Base-by-base conservation (phyloP, 2,113 vertebrate species). In the Tachysurus vachellii region DNA sequence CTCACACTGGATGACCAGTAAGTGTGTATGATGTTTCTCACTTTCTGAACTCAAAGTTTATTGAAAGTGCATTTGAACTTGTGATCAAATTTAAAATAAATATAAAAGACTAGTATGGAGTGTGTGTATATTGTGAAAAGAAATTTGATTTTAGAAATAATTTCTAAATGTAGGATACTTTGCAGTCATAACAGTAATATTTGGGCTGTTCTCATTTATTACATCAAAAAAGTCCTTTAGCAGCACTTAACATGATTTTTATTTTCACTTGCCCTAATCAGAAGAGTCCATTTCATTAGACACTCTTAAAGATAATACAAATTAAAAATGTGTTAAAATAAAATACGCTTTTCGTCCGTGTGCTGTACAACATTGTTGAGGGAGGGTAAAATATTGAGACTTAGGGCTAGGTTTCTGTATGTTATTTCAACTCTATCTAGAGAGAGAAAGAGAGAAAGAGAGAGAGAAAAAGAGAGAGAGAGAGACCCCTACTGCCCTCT, bases 281-380 rank as follows among this genome's bases (percentile, higher is more conserved):
- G 92, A 92, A 84, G 91, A 91, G 94, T 92, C 91, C 89, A 93
- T 93, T 94, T 93, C 90, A 93, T 93, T 94, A 92, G 90, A 91
- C 91, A 90, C 93, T 93, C 94, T 94, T 92, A 93, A 93, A 94
- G 93, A 94, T 94, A 93, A 94, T 94, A 94, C 80, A 90, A 94
- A 95, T 94, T 92, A 95, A 94, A 93, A 93, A 89, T 89, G 89
- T 89, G 91, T 93, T 93, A 92, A 92, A 92, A 94, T 94, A 93
- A 91, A 93, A 88, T 92, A 89, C 88, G 90, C 90, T 88, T 92
- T 92, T 88, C 87, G 92, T 92, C 92, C 90, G 88, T 93, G 93
- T 93, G 91, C 93, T 92, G 61, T 91, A 91, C 92, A 93, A 83
- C 89, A 93, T 90, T 90, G 85, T 82, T 89, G 83, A 64, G 59